A percentile compares a stretch with the other conserved stretches of the same genome.
phyloP scores from a whole-genome alignment of 1,140 invertebrate species.

The Nephila pilipes region DNA sequence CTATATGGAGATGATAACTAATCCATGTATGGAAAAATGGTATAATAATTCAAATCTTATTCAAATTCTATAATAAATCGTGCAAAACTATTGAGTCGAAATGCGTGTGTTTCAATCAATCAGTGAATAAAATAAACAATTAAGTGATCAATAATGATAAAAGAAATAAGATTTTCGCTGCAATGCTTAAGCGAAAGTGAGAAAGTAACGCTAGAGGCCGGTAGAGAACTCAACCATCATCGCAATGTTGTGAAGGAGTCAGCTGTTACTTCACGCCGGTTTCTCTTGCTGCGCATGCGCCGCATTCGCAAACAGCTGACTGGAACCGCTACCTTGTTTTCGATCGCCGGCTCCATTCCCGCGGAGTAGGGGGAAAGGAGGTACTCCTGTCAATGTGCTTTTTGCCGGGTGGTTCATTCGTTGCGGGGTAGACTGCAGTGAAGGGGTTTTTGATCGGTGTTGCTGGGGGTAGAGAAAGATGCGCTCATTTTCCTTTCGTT shows the following conservation, averaged over 20 bases:
- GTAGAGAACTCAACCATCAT: background rate
- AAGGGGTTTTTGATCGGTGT: background rate
- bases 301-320: constrained; percentile 53
- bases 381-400: constrained; percentile 43
- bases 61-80: too few species aligned
- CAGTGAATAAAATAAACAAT: too few species aligned
- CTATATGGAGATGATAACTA: too few species aligned
- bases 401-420: constrained; percentile 12
- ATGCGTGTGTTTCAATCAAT: too few species aligned
- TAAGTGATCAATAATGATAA: too few species aligned
- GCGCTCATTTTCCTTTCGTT: background rate
- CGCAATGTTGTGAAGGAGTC: constrained; percentile 65
- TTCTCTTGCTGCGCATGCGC: constrained; percentile 31
- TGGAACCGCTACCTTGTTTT: constrained; percentile 54
- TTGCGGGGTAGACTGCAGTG: background rate
- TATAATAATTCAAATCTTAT: too few species aligned
- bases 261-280: constrained; percentile 53
- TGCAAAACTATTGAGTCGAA: too few species aligned
- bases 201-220: background rate
- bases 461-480: background rate
- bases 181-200: too few species aligned
- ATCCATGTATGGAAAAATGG: too few species aligned
- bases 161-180: too few species aligned
- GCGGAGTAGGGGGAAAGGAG: constrained; percentile 11
- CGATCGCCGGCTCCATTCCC: constrained; percentile 39